phyloP scores from a whole-genome alignment of 2,113 vertebrate species.

The Polyodon spathula region DNA sequence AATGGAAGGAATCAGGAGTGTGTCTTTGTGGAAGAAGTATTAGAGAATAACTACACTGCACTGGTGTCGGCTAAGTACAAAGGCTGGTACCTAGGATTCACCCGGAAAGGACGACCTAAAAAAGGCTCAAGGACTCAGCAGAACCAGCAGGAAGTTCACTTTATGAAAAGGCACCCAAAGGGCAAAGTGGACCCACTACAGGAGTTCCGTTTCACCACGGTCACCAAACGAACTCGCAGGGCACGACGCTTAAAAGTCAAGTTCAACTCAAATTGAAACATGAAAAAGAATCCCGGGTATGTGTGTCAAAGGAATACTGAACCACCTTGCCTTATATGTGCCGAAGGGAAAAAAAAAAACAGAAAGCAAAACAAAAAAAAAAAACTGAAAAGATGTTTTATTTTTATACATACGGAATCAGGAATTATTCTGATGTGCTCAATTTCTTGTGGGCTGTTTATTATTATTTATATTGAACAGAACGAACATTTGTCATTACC shows the following conservation, averaged over 20 bases:
- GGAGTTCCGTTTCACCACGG: conserved; percentile 65
- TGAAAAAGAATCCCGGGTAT: conserved; percentile 31
- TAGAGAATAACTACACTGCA: conserved; percentile 72
- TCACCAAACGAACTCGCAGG: conserved; percentile 67
- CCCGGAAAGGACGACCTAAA: conserved; percentile 59
- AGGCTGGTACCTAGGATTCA: conserved; percentile 72
- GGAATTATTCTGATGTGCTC: conserved; percentile 50
- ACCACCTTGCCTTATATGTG: conserved; percentile 34
- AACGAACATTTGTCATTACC: conserved; percentile 36
- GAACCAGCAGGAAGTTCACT: conserved; percentile 66
- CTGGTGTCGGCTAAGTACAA: conserved; percentile 66
- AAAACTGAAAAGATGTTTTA: conserved; percentile 60
- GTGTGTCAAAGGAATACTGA: conserved; percentile 23
- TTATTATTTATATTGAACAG: conserved; percentile 66
- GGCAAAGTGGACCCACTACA: conserved; percentile 50
- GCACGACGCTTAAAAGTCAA: conserved; percentile 59
- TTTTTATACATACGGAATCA: conserved; percentile 64
- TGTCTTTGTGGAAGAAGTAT: conserved; percentile 67
- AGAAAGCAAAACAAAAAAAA: conserved; percentile 19
- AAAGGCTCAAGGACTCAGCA: conserved; percentile 62
- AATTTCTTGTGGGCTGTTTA: conserved; percentile 54
- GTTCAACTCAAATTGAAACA: conserved; percentile 47
- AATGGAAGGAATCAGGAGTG: conserved; percentile 64
- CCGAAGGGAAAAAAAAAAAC: conserved; percentile 32
- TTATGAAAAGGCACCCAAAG: conserved; percentile 63